Base-by-base conservation (phyloP, 2,888 invertebrate species). In the Carpatolechia fugitivella region DNA sequence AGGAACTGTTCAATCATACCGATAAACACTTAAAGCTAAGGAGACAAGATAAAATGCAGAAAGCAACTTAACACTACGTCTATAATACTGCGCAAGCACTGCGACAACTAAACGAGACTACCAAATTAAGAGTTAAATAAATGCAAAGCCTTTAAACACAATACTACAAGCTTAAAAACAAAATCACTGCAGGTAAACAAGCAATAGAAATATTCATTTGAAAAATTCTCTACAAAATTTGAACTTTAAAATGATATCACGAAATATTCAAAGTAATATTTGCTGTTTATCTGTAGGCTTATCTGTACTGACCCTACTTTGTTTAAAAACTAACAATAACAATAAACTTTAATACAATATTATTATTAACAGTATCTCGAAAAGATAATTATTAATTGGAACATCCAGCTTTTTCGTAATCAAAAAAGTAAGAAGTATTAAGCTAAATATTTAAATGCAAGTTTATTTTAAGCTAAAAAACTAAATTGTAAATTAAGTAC, bases 1-100 rank as follows among this genome's bases (percentile, higher is more conserved):
- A 73, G 72, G 72, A 74, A 75, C 74, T 69, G 62, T 64, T 55
- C 14, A 55, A 40, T 55, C 54, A 54, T 55, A 60, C 49, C 38
- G 54, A 54, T 58, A 16, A 36, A 49, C 40, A 52, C 31, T 40
- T 52, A 55, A n/a, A 41, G 16, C 7, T 50, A 50, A 50, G 18
- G 5, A 33, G 3, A 44, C 24, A 44, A 24, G n/a, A 44, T 24
- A 4, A 29, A 52, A 44, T 52, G 33, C 41, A 14, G 20, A 41
- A 52, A 41, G 24, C 14, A 16, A 40, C 30, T 40, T 24, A 38
- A 40, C 8, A 51, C 41, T 7, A 16, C n/a, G n/a, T n/a, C n/a
- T n/a, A 18, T 53, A 38, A 11, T 33, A 18, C 7, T 20, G 3
- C 46, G 46, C n/a, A n/a, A n/a, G n/a, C 46, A 53, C 53, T 52